A percentile compares a stretch with the other conserved stretches of the same genome.
phyloP scores from a whole-genome alignment of 2,888 invertebrate species.

The Epirrita christyi region DNA sequence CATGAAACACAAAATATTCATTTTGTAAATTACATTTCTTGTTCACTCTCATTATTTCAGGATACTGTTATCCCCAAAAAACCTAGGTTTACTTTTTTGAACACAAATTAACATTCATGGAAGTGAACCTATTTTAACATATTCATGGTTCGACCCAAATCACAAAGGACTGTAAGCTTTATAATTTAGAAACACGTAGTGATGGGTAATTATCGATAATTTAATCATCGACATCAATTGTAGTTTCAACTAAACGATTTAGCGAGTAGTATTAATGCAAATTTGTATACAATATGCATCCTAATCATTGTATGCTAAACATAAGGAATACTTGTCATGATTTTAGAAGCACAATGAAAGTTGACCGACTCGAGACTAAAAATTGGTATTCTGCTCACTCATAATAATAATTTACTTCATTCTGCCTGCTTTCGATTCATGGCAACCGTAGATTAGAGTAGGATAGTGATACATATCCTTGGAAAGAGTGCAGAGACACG shows the following conservation, averaged over 20 bases:
- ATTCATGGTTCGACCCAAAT: background rate
- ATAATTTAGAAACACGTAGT: conserved; percentile 16
- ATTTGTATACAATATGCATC: too few species aligned
- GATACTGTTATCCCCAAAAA: background rate
- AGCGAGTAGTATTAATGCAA: too few species aligned
- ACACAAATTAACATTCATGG: conserved; percentile 1
- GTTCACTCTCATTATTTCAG: background rate
- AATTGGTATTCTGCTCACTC: too few species aligned
- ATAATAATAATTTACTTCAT: too few species aligned
- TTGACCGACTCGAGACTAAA: too few species aligned
- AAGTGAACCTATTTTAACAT: conserved; percentile 2
- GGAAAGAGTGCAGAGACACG: too few species aligned
- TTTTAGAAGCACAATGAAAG: too few species aligned
- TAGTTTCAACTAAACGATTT: conserved; percentile 1
- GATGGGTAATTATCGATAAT: conserved; percentile 11
- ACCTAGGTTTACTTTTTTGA: background rate
- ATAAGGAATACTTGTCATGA: too few species aligned
- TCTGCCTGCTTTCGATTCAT: too few species aligned
- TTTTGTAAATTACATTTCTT: background rate
- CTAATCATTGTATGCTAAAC: too few species aligned
- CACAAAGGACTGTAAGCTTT: conserved; percentile 1
- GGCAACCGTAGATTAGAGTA: too few species aligned
- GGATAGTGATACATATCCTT: too few species aligned
- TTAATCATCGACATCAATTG: conserved; percentile 17
- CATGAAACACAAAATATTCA: background rate